Evolutionary conservation across 2,113 vertebrate genomes (phyloP).

Genomic region (Phaethornis superciliosus): DNA sequence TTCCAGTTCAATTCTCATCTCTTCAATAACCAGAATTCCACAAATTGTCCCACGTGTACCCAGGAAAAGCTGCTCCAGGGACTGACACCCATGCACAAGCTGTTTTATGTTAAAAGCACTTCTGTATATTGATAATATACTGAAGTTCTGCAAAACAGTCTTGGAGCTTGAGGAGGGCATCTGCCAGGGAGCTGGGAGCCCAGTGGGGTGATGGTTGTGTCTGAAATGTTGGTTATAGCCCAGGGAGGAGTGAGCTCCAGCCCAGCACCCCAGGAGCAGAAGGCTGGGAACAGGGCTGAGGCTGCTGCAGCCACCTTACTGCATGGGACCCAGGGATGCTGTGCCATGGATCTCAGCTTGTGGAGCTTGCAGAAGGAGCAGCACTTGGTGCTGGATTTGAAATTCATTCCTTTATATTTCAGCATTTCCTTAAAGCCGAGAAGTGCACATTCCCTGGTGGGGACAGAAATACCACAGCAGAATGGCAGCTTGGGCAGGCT

Average conservation of each 20-base stretch:
- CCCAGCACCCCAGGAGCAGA: rapidly evolving
- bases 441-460: rapidly evolving
- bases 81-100: rapidly evolving
- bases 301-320: neutral
- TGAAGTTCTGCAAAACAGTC: rapidly evolving
- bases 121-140: rapidly evolving
- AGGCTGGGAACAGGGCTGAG: rapidly evolving
- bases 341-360: rapidly evolving
- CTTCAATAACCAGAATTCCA: neutral
- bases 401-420: neutral
- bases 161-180: neutral
- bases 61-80: rapidly evolving
- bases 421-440: neutral
- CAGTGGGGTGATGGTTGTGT: rapidly evolving
- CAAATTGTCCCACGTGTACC: neutral
- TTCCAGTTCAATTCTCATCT: neutral
- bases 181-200: neutral
- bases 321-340: rapidly evolving
- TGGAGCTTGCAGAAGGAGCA: neutral
- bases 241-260: neutral
- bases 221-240: neutral
- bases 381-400: neutral
- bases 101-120: neutral
- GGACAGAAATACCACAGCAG: rapidly evolving
- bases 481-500: neutral